These are phyloP conservation scores for Melanotus villosus DNA, from an alignment of 2,888 invertebrate genomes.

Conservation along the genomic window DNA sequence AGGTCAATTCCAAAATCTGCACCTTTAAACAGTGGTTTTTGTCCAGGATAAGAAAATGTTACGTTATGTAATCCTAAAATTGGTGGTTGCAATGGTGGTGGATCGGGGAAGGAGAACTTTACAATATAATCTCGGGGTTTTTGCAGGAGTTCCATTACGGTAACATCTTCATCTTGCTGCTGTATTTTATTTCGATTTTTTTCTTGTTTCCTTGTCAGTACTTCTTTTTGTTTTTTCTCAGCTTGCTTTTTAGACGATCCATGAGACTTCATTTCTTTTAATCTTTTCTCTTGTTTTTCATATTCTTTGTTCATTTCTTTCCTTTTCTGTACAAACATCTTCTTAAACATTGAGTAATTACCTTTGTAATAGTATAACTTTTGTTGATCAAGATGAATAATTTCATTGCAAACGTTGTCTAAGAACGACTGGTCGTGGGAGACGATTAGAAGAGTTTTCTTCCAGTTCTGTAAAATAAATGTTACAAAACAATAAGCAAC, in stretches of 20 bases:
- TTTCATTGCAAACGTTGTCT: conserved; percentile 99
- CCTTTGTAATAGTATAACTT: conserved; percentile 98
- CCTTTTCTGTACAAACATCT: conserved; percentile 97
- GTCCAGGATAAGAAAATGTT: conserved; percentile 86
- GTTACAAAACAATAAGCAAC: conserved; percentile 15
- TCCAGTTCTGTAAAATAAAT: conserved; percentile 92
- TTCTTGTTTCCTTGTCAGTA: conserved; percentile 91
- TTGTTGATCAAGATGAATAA: conserved; percentile 95
- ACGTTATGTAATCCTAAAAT: conserved; percentile 95
- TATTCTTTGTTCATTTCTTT: conserved; percentile 97
- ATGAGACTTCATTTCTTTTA: conserved; percentile 95
- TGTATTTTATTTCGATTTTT: conserved; percentile 89
- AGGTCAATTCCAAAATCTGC: conserved; percentile 98
- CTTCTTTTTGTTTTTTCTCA: conserved; percentile 93
- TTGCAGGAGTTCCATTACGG: conserved; percentile 87
- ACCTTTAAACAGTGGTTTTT: conserved; percentile 85
- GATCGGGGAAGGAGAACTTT: conserved; percentile 98
- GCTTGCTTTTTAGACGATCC: conserved; percentile 97
- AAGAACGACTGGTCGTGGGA: conserved; percentile 99
- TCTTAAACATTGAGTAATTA: conserved; percentile 98
- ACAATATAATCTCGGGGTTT: conserved; percentile 96
- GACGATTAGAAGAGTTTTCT: conserved; percentile 97
- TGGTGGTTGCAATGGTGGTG: conserved; percentile 96
- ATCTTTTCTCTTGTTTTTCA: conserved; percentile 96
- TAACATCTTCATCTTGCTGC: conserved; percentile 83